A percentile compares a stretch with the other conserved stretches of the same genome.
Conservation (phyloP, 92 coral and sea anemone genomes). For the Palythoa grandis region DNA sequence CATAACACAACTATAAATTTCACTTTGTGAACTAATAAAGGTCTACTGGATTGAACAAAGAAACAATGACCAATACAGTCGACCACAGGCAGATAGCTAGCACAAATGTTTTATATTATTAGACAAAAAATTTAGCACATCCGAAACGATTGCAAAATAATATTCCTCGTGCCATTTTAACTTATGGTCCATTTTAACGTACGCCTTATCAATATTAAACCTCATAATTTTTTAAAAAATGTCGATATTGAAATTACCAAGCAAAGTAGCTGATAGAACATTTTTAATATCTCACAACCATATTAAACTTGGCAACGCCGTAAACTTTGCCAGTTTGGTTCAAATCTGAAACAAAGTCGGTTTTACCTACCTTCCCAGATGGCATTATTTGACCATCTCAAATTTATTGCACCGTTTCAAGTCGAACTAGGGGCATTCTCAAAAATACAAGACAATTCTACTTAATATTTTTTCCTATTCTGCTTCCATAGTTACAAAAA, state of each 20-base stretch:
- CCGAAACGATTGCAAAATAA: too few species aligned
- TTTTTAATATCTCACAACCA: background rate
- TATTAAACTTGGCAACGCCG: slow-evolving; percentile 45
- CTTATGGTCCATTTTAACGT: background rate
- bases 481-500: slow-evolving; percentile 45
- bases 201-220: background rate
- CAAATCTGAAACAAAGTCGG: background rate
- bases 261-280: background rate
- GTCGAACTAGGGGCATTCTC: background rate
- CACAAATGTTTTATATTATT: background rate
- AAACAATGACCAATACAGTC: too few species aligned
- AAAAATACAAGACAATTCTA: background rate
- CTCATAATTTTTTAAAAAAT: background rate
- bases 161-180: too few species aligned
- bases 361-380: slow-evolving; percentile 35
- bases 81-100: background rate
- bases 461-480: background rate
- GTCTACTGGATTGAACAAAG: too few species aligned
- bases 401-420: slow-evolving; percentile 8
- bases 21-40: background rate
- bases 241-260: too few species aligned
- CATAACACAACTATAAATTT: background rate
- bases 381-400: slow-evolving; percentile 51
- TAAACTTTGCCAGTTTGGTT: slow-evolving; percentile 15
- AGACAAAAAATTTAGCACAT: too few species aligned